Evolutionary conservation across 2,113 vertebrate species (phyloP), one percentile per base, ranked within the genome.

Genomic region (Oreochromis aureus): DNA sequence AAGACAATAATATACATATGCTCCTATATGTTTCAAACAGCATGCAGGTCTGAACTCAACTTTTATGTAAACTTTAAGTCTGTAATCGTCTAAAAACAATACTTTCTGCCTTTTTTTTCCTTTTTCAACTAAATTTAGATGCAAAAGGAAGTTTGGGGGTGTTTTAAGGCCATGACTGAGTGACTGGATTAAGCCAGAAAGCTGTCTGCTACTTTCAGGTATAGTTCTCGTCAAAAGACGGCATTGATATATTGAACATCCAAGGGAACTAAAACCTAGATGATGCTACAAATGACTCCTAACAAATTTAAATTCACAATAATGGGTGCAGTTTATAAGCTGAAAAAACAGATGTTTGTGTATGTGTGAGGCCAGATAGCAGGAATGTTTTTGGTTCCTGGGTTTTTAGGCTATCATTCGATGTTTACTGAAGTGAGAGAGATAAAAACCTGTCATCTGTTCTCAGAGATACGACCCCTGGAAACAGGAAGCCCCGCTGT

Each of bases 401-500:
- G 16, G 44, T 51, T 51, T 78, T 78, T 12, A 44, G 32, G 59
- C 24, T 13, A 53, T 36, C 36, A 30, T 6, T 48, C 3, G 0
- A 10, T 24, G 61, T 36, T 86, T 13, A 30, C 63, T 34, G 48
- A 87, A 41, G 27, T 16, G 22, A 56, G 3, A 7, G 7, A 82
- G 78, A 86, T 79, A 84, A 71, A 86, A 89, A 56, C 5, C 55
- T 46, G 36, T 69, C 18, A 2, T 87, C 80, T 55, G 81, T 24
- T 88, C 22, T 7, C 58, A 80, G 55, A 90, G 82, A 87, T 84
- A 83, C 1, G 44, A 82, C 76, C 61, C 22, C 76, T 81, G 61
- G 76, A 90, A 88, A 90, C 89, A 90, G 86, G 90, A 94, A 85
- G n/a, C 53, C 19, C 13, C 1, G 1, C 69, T 83, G 80, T 89